These are phyloP conservation scores for Lepus timidus DNA, from an alignment of 2,113 vertebrate species.

Conservation along the genomic window DNA sequence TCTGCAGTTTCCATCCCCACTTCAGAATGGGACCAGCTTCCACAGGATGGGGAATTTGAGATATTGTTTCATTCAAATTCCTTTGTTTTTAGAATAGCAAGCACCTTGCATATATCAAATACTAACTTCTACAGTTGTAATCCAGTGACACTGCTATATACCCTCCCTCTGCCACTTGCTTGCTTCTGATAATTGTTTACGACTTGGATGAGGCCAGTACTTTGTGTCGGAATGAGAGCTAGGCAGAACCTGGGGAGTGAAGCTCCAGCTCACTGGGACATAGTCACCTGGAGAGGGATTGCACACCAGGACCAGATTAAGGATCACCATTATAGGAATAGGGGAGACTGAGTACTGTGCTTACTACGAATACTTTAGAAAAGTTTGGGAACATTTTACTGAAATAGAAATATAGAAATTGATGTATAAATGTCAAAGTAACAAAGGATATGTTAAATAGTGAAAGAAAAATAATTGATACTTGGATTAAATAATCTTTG, in stretches of 20 bases:
- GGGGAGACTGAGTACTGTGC: not conserved
- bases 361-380: conserved; percentile 21
- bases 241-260: conserved; percentile 42
- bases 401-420: conserved; percentile 44
- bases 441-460: not conserved
- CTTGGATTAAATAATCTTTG: not conserved
- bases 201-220: not conserved
- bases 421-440: not conserved
- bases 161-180: not conserved
- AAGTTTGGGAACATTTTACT: conserved; percentile 23
- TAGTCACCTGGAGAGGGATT: not conserved
- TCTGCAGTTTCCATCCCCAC: not conserved
- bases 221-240: conserved; percentile 64
- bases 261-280: not conserved
- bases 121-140: not conserved
- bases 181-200: conserved; percentile 34
- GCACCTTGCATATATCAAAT: not conserved
- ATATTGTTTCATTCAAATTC: not conserved
- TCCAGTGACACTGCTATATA: not conserved
- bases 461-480: not conserved
- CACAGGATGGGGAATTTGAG: not conserved
- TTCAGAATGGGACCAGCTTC: not conserved
- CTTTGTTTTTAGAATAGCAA: conserved; percentile 21
- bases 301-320: not conserved
- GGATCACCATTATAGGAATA: fast-evolving